phyloP scores from a whole-genome alignment of 1,140 invertebrate genomes.

The Penaeus chinensis region DNA sequence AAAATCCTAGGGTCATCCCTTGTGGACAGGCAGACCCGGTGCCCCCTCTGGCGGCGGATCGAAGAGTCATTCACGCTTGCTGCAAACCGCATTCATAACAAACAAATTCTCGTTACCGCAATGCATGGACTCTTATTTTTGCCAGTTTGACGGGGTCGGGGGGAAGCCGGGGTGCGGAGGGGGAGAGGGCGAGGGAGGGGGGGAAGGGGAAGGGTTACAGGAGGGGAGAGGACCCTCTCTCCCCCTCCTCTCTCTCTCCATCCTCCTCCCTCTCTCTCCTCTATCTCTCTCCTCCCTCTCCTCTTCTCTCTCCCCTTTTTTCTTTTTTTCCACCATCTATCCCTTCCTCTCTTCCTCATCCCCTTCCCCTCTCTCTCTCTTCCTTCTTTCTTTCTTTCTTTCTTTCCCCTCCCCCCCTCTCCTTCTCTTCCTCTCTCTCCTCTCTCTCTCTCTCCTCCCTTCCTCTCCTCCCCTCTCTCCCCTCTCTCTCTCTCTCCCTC shows the following conservation, averaged over 20 bases:
- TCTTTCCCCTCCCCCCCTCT: neutral
- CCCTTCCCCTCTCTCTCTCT: neutral
- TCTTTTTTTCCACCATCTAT: neutral
- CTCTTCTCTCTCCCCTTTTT: neutral
- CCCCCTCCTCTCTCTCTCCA: too few species aligned
- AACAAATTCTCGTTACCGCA: too few species aligned
- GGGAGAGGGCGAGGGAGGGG: too few species aligned
- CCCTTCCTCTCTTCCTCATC: neutral
- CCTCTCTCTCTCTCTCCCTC: neutral
- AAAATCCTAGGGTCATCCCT: too few species aligned
- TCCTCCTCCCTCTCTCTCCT: neutral
- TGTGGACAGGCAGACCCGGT: too few species aligned
- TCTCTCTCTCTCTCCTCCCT: neutral
- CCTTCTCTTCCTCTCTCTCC: neutral
- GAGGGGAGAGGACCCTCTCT: neutral
- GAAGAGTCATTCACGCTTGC: too few species aligned
- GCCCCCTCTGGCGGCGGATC: too few species aligned
- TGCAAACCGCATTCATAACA: too few species aligned
- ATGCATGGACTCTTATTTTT: too few species aligned
- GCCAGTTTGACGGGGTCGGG: too few species aligned
- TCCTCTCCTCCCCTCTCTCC: neutral
- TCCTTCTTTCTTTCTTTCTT: neutral
- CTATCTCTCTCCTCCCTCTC: neutral
- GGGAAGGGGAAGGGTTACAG: too few species aligned
- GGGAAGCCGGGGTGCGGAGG: too few species aligned